Evolutionary conservation across 2,888 invertebrate species (phyloP).

Genomic region (Synanthedon andrenaeformis): DNA sequence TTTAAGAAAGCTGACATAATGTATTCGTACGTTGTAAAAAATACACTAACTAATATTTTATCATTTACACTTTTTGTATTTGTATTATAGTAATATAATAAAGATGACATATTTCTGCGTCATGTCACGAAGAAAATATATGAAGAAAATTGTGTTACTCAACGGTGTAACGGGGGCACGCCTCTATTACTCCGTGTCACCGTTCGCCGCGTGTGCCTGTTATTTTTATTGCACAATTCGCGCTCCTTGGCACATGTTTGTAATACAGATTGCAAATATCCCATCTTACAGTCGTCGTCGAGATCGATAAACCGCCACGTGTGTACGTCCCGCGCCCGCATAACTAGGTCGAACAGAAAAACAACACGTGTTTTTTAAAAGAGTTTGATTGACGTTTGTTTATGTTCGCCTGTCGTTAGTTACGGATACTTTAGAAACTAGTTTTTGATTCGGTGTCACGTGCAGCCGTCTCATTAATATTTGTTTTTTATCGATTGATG

Average conservation of each 20-base stretch:
- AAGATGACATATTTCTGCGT: no score
- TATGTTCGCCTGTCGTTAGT: slow-evolving; percentile 5
- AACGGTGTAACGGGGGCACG: slow-evolving; percentile 14
- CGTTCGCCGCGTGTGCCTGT: slow-evolving; percentile 14
- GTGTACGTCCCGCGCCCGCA: slow-evolving; percentile 5
- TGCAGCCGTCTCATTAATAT: slow-evolving; percentile 1
- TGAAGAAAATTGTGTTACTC: no score
- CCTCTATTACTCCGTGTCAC: slow-evolving; percentile 15
- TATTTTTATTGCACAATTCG: slow-evolving; percentile 33
- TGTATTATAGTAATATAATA: no score
- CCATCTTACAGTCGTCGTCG: slow-evolving; percentile 8
- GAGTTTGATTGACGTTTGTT: slow-evolving; percentile 18
- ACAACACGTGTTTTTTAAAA: slow-evolving; percentile 11
- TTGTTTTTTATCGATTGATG: neutral
- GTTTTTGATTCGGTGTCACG: slow-evolving; percentile 10
- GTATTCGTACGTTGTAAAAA: no score
- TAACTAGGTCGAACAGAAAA: slow-evolving; percentile 14
- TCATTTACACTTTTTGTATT: no score
- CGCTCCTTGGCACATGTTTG: slow-evolving; percentile 28
- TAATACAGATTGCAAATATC: slow-evolving; percentile 25
- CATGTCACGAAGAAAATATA: no score
- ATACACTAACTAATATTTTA: no score
- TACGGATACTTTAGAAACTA: neutral
- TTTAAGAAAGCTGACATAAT: no score
- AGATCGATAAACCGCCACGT: slow-evolving; percentile 19